phyloP scores from a whole-genome alignment of 2,797 vertebrate species.

The Meda fulgida region DNA sequence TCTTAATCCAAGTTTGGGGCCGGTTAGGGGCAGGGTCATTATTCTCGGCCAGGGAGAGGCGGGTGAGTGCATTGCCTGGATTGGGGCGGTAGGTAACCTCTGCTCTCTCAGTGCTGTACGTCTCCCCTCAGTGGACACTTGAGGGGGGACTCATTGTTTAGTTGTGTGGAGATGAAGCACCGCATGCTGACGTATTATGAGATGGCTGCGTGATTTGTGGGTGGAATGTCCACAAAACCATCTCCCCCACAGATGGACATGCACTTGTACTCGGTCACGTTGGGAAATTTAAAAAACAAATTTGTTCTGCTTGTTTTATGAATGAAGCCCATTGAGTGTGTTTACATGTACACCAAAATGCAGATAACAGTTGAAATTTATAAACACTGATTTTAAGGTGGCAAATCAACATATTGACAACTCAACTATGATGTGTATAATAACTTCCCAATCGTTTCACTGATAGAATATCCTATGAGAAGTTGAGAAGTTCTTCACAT shows the following conservation, averaged over 20 bases:
- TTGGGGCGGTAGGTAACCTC: slow-evolving; percentile 64
- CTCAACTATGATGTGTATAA: too few species aligned
- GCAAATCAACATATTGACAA: not conserved
- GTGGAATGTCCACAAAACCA: slow-evolving; percentile 62
- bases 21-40: slow-evolving; percentile 51
- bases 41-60: slow-evolving; percentile 63
- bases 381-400: not conserved
- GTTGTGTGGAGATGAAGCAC: slow-evolving; percentile 77
- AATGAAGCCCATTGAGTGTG: not conserved
- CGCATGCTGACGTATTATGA: slow-evolving; percentile 75
- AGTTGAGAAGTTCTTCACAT: not conserved
- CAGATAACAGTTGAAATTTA: not conserved
- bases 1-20: slow-evolving; percentile 61
- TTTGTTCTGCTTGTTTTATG: not conserved
- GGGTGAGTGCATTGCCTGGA: slow-evolving; percentile 64
- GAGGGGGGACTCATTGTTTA: slow-evolving; percentile 76
- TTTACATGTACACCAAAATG: not conserved
- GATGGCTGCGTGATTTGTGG: slow-evolving; percentile 76
- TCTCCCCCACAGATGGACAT: slow-evolving; percentile 60
- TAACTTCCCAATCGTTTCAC: not conserved
- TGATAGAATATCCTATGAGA: not conserved
- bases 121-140: slow-evolving; percentile 71
- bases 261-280: slow-evolving; percentile 52
- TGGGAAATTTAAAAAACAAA: slow-evolving; percentile 26
- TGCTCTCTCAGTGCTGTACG: slow-evolving; percentile 71